phyloP scores from a whole-genome alignment of 2,888 invertebrate species.

The Theretra japonica region DNA sequence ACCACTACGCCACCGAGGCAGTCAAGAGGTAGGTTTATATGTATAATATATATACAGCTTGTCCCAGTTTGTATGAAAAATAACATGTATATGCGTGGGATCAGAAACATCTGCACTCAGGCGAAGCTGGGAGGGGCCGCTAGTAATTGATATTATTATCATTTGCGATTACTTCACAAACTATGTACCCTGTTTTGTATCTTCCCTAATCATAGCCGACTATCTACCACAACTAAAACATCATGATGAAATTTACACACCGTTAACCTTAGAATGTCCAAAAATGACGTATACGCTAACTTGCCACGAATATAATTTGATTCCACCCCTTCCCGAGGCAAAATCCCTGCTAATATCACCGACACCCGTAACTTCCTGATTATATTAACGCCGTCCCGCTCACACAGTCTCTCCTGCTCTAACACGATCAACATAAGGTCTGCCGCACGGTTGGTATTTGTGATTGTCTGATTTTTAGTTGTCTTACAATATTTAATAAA shows the following conservation, averaged over 20 bases:
- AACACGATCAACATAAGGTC: neutral
- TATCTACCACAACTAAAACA: neutral
- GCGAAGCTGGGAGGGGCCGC: too few relatives aligned
- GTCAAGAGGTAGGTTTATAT: too few relatives aligned
- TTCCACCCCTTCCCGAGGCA: neutral
- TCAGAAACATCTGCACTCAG: too few relatives aligned
- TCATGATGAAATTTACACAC: neutral
- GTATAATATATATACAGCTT: too few relatives aligned
- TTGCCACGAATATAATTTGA: neutral
- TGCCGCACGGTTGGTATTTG: neutral
- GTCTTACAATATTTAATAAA: neutral
- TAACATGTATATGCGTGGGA: too few relatives aligned
- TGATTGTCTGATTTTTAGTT: neutral
- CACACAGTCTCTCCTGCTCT: neutral
- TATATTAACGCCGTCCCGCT: neutral
- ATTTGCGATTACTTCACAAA: too few relatives aligned
- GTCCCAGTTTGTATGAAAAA: too few relatives aligned
- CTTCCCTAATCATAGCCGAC: too few relatives aligned
- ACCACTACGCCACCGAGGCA: too few relatives aligned
- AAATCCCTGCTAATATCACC: conserved; percentile 17
- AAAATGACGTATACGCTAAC: neutral
- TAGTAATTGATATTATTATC: too few relatives aligned
- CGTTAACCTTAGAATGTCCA: neutral
- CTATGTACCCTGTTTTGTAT: too few relatives aligned
- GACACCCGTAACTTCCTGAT: conserved; percentile 15